Percentiles rank a stretch among this genome's conserved stretches.
These are phyloP conservation scores for Byasa hedistus DNA, from an alignment of 2,888 invertebrate genomes.

Conservation along the genomic window DNA sequence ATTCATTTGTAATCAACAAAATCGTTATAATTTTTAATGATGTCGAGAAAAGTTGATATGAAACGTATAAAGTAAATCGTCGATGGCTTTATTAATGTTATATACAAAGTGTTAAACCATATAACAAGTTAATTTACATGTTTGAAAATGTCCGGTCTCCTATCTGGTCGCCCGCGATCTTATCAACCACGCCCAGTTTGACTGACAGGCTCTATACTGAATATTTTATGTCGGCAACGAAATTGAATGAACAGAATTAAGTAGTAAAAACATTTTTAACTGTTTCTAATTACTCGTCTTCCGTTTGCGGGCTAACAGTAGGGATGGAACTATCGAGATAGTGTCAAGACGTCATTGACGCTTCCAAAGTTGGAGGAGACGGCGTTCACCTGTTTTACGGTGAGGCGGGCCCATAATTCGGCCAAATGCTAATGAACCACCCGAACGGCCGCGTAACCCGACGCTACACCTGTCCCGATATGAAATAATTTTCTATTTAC, in stretches of 20 bases:
- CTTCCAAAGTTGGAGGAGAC: conserved; percentile 57
- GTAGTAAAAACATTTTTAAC: conserved; percentile 7
- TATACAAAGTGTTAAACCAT: conserved; percentile 10
- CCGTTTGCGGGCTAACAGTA: conserved; percentile 46
- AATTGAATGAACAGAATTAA: conserved; percentile 5
- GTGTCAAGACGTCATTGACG: conserved; percentile 56
- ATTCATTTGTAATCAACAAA: no score
- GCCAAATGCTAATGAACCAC: conserved; percentile 65
- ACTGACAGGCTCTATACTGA: conserved; percentile 11
- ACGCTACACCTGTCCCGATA: conserved; percentile 73
- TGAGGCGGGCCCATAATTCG: conserved; percentile 59
- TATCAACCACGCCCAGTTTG: conserved; percentile 3
- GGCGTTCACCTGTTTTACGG: conserved; percentile 59
- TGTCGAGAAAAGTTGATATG: no score
- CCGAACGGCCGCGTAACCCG: conserved; percentile 58
- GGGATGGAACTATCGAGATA: conserved; percentile 61
- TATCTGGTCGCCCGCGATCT: conserved; percentile 9
- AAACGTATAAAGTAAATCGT: no score
- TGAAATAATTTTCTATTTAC: conserved; percentile 75
- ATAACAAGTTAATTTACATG: conserved; percentile 12
- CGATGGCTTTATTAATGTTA: neutral
- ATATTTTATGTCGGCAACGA: conserved; percentile 9
- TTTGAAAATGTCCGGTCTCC: neutral
- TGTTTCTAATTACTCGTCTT: conserved; percentile 16
- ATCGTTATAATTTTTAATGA: no score